Conservation (phyloP, 2,113 vertebrate species). For the Mesoclemmys tuberculata region DNA sequence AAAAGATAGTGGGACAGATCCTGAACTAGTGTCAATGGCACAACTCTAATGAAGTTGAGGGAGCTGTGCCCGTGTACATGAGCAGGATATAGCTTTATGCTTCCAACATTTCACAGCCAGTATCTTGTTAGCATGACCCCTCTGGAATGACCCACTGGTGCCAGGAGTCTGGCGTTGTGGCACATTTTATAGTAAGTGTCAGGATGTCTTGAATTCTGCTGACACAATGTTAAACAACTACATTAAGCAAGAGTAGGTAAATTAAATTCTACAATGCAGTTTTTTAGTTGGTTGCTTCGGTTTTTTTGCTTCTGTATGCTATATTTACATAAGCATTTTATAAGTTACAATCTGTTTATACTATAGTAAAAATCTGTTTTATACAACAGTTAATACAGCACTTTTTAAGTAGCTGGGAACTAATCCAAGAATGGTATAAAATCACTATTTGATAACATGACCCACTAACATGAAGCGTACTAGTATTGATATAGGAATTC, state of each 20-base stretch:
- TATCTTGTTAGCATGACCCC: too few species aligned
- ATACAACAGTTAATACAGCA: background rate
- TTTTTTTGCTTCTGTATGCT: background rate
- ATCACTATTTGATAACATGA: background rate
- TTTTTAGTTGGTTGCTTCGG: background rate
- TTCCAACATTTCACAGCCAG: too few species aligned
- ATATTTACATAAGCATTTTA: background rate
- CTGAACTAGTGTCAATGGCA: too few species aligned
- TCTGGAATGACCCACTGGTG: too few species aligned
- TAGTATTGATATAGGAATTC: background rate
- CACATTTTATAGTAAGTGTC: too few species aligned
- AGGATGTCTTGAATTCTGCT: too few species aligned
- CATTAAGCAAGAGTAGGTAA: background rate
- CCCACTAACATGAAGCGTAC: background rate
- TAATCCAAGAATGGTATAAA: background rate
- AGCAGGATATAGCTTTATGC: too few species aligned
- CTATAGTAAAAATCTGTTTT: background rate
- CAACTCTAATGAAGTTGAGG: too few species aligned
- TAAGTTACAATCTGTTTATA: background rate
- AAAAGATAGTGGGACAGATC: too few species aligned
- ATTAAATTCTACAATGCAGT: background rate
- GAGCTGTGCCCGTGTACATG: too few species aligned
- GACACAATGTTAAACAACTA: background rate
- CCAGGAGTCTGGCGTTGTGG: too few species aligned
- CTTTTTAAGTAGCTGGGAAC: background rate